phyloP scores from a whole-genome alignment of 2,888 invertebrate genomes.

The Apamea crenata region DNA sequence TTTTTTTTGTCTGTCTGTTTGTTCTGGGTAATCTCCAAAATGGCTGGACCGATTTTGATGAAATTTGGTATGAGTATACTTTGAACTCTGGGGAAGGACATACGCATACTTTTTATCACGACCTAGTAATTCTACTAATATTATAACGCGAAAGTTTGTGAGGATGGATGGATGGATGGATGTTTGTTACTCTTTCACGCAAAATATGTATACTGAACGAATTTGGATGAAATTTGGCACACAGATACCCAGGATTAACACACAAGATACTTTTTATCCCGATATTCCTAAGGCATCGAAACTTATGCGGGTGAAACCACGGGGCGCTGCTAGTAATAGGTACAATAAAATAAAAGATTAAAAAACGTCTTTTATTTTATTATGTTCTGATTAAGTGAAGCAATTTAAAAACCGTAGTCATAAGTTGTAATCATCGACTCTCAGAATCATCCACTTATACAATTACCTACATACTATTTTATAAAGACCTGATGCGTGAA shows the following conservation, averaged over 20 bases:
- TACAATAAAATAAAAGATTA: not conserved
- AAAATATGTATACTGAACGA: no score
- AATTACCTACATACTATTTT: slow-evolving; percentile 28
- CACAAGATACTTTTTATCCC: no score
- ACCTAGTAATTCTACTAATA: no score
- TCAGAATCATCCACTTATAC: slow-evolving; percentile 35
- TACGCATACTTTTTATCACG: not conserved
- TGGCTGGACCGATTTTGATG: not conserved
- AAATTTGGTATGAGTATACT: not conserved
- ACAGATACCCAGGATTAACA: no score
- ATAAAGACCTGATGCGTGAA: slow-evolving; percentile 33
- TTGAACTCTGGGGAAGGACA: not conserved
- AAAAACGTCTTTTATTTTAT: not conserved
- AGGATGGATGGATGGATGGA: no score
- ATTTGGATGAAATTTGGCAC: no score
- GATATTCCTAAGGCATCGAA: no score
- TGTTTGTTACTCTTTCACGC: no score
- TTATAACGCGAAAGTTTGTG: no score
- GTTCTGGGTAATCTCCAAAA: no score
- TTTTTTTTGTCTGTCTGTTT: no score
- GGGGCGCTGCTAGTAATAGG: not conserved
- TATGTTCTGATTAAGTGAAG: slow-evolving; percentile 11
- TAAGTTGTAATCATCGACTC: slow-evolving; percentile 24
- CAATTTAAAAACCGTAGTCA: slow-evolving; percentile 24
- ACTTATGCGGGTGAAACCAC: not conserved